phyloP scores from a whole-genome alignment of 2,113 vertebrate species.

The Mesocricetus auratus region DNA sequence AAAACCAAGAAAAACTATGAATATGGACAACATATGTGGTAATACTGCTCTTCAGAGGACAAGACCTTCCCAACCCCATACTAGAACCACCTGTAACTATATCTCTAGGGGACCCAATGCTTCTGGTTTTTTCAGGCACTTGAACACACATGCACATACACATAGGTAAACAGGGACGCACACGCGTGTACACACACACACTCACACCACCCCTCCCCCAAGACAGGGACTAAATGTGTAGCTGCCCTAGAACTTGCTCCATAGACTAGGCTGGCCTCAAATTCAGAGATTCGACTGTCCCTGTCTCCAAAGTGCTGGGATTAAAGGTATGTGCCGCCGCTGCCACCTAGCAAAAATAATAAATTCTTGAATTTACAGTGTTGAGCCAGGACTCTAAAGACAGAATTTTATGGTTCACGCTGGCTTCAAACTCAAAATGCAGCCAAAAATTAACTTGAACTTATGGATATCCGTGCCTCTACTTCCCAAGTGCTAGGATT shows the following conservation, averaged over 20 bases:
- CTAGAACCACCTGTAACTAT: neutral
- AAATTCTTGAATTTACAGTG: neutral
- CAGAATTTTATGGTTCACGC: neutral
- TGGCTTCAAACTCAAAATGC: neutral
- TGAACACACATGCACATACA: neutral
- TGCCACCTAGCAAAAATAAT: neutral
- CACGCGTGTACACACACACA: neutral
- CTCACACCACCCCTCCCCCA: neutral
- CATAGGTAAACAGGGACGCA: neutral
- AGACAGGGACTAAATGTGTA: neutral
- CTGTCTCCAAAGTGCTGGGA: neutral
- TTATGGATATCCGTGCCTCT: neutral
- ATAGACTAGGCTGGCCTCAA: neutral
- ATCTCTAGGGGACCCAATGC: neutral
- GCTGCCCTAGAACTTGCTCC: neutral
- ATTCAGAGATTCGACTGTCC: neutral
- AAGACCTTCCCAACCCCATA: neutral
- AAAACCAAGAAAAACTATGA: neutral
- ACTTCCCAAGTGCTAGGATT: neutral
- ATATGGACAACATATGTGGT: neutral
- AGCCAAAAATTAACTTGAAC: neutral
- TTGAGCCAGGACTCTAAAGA: neutral
- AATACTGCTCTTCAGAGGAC: neutral
- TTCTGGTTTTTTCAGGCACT: neutral
- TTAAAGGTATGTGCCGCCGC: neutral